These are phyloP conservation scores for Euschistus heros DNA, from an alignment of 1,140 invertebrate species.

Conservation along the genomic window DNA sequence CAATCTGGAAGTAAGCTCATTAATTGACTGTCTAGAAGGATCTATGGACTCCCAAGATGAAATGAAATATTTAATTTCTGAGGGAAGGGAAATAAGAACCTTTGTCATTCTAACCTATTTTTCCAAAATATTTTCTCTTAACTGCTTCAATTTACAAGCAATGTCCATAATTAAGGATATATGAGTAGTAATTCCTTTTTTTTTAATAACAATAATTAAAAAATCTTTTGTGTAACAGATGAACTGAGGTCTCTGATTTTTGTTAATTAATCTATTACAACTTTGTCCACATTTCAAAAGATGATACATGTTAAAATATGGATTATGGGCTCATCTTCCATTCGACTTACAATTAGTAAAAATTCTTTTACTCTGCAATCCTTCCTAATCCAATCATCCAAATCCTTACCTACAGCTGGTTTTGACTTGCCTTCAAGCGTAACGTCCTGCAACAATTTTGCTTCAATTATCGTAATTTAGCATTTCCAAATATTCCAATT, in stretches of 20 bases:
- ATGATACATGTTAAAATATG: not conserved
- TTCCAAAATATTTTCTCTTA: not conserved
- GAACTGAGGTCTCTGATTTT: not conserved
- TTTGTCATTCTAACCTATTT: not conserved
- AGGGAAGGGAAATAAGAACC: not conserved
- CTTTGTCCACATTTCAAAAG: not conserved
- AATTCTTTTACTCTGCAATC: not conserved
- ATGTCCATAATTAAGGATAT: not conserved
- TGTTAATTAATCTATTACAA: not conserved
- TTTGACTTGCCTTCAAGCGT: too few relatives aligned
- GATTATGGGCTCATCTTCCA: not conserved
- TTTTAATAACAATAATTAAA: not conserved
- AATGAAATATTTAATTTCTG: not conserved
- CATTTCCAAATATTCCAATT: too few relatives aligned
- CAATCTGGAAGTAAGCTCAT: not conserved
- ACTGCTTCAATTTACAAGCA: not conserved
- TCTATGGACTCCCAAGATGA: not conserved
- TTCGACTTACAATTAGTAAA: not conserved
- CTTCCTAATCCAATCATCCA: conserved; percentile 3
- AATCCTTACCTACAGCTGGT: not conserved
- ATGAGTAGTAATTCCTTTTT: not conserved
- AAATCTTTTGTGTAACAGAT: not conserved
- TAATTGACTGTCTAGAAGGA: not conserved
- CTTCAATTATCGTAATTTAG: too few relatives aligned
- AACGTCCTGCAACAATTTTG: too few relatives aligned